Evolutionary conservation across 1,140 invertebrate species (phyloP), one percentile per base, ranked within the genome.

Genomic region (Parasteatoda tepidariorum): DNA sequence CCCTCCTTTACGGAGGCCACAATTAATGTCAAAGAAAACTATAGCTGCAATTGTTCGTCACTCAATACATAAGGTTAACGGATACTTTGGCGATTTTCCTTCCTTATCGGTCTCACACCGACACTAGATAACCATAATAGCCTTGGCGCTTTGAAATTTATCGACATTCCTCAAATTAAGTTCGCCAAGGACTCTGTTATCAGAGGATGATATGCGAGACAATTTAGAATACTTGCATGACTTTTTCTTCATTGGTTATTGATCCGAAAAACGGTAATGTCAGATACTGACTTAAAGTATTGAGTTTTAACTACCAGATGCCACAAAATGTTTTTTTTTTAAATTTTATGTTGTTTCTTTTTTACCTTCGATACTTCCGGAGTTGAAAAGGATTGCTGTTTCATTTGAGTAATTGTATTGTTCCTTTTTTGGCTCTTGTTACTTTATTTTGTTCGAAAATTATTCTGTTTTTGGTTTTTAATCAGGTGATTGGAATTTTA

Each of bases 131-230:
- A 68, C 62, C 57, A 18, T 62, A 54, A 66, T 66, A 22, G 71
- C 55, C 55, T 15, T 24, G 57, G 31, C 22, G 34, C 55, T 78
- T 34, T 59, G 64, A 59, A 78, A 79, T 79, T 68, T 79, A 79
- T 79, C 76, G 76, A 59, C 76, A 79, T 79, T 22, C 30, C 41
- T 18, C 15, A 41, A 79, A 79, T 79, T 57, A 59, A 79, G 76
- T 79, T 38, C 31, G 13, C 28, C 26, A 34, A 62, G 55, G 13
- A 62, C 64, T 68, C 64, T 13, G 26, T 68, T 68, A 68, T 79
- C 62, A 30, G 41, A 31, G 28, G 30, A 13, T 41, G 76, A 68
- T 67, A 38, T 57, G 76, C n/a, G 48, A 57, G 76, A 68, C 64
- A 79, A 79, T 79, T 79, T 79, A 31, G 68, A 79, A 68, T 79